Percentiles rank a stretch among this genome's conserved stretches.
These are phyloP conservation scores for Ennomos fuscantarius DNA, from an alignment of 2,888 invertebrate species.

Conservation along the genomic window DNA sequence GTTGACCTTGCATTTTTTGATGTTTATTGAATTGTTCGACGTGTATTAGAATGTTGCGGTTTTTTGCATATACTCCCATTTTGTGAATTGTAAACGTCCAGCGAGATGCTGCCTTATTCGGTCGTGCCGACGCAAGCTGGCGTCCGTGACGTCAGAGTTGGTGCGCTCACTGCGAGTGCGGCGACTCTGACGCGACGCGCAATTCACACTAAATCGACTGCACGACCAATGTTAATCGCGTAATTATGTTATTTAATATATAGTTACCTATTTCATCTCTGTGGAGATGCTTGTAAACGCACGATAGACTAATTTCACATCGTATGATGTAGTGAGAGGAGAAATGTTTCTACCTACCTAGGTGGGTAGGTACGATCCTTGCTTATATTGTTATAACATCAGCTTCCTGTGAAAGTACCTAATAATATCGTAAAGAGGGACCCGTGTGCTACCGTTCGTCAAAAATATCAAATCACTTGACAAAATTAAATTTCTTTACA, in stretches of 20 bases:
- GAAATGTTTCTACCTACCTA: slow-evolving; percentile 25
- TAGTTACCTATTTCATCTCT: slow-evolving; percentile 22
- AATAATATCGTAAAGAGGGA: slow-evolving; percentile 31
- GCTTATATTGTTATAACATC: slow-evolving; percentile 3
- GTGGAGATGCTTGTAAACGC: slow-evolving; percentile 36
- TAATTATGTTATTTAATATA: slow-evolving; percentile 29
- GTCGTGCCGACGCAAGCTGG: slow-evolving; percentile 13
- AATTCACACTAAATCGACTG: slow-evolving; percentile 13
- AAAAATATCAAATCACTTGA: too few relatives aligned
- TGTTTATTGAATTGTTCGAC: slow-evolving; percentile 74
- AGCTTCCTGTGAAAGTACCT: slow-evolving; percentile 17
- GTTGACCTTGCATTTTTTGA: slow-evolving; percentile 77
- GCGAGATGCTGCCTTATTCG: slow-evolving; percentile 26
- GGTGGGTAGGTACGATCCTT: slow-evolving; percentile 9
- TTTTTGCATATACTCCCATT: slow-evolving; percentile 41
- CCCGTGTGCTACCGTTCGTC: slow-evolving; percentile 13
- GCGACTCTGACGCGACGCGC: slow-evolving; percentile 1
- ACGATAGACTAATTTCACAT: slow-evolving; percentile 30
- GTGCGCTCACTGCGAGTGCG: not conserved
- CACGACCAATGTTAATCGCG: slow-evolving; percentile 27
- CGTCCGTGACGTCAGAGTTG: slow-evolving; percentile 11
- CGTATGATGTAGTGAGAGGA: slow-evolving; percentile 17
- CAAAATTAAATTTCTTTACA: too few relatives aligned
- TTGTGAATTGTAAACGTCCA: slow-evolving; percentile 22
- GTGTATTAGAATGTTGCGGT: slow-evolving; percentile 56